phyloP scores from a whole-genome alignment of 2,888 invertebrate species.

The Lasioglossum morio region DNA sequence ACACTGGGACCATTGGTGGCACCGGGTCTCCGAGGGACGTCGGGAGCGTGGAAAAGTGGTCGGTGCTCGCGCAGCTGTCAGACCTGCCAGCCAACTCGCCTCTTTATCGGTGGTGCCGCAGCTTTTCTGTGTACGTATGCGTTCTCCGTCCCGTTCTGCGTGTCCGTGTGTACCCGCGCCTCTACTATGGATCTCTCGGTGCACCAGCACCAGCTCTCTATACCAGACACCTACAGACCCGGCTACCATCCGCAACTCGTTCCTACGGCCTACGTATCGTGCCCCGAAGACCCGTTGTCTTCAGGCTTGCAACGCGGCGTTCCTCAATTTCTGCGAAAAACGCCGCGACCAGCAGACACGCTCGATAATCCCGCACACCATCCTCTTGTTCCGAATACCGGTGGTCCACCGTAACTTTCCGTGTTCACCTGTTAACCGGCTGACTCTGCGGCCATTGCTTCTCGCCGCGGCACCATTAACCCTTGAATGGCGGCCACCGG shows the following conservation, averaged over 20 bases:
- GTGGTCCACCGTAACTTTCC: neutral
- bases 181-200: neutral
- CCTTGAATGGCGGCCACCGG: constrained; percentile 3
- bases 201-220: neutral
- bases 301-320: neutral
- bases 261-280: constrained; percentile 21
- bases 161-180: neutral
- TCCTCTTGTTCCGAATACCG: neutral
- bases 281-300: constrained; percentile 42
- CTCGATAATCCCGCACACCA: neutral
- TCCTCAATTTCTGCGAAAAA: constrained; percentile 51
- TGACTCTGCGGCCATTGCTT: constrained; percentile 6
- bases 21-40: constrained; percentile 10
- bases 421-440: constrained; percentile 8
- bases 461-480: neutral
- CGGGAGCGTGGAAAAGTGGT: constrained; percentile 21
- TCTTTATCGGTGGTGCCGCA: constrained; percentile 47
- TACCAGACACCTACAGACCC: constrained; percentile 27
- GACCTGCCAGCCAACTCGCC: constrained; percentile 48
- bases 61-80: constrained; percentile 66
- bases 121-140: constrained; percentile 37
- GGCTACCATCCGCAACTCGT: constrained; percentile 43
- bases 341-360: constrained; percentile 8
- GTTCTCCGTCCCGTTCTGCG: neutral
- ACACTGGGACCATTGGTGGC: constrained; percentile 2